Evolutionary conservation across 2,888 invertebrate genomes (phyloP).

Genomic region (Cyaniris semiargus): DNA sequence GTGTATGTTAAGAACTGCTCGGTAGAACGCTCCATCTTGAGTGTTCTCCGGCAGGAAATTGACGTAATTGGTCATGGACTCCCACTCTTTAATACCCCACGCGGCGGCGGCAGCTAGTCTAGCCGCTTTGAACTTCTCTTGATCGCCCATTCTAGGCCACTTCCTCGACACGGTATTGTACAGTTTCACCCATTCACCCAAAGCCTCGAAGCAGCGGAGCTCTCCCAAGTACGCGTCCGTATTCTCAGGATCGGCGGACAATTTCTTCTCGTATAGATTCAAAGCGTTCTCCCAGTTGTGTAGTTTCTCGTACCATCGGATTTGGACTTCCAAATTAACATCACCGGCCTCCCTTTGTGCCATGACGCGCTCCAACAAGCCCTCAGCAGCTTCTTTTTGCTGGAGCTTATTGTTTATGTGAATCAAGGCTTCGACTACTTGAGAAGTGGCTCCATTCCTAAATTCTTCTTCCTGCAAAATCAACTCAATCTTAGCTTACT

Average conservation of each 20-base stretch:
- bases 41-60: slow-evolving; percentile 93
- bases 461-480: slow-evolving; percentile 86
- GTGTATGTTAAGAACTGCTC: slow-evolving; percentile 95
- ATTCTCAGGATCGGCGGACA: slow-evolving; percentile 83
- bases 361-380: slow-evolving; percentile 93
- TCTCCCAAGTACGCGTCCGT: slow-evolving; percentile 93
- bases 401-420: slow-evolving; percentile 99
- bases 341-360: slow-evolving; percentile 86
- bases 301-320: slow-evolving; percentile 98
- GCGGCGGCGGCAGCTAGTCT: slow-evolving; percentile 96
- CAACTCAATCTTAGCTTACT: background rate
- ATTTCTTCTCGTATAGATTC: slow-evolving; percentile 89
- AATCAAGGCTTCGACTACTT: slow-evolving; percentile 95
- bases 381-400: slow-evolving; percentile 98
- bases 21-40: slow-evolving; percentile 97
- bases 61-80: slow-evolving; percentile 95
- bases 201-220: slow-evolving; percentile 96
- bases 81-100: slow-evolving; percentile 97
- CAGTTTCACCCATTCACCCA: slow-evolving; percentile 97
- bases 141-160: slow-evolving; percentile 85
- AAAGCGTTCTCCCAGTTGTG: slow-evolving; percentile 99
- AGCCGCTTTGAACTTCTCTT: slow-evolving; percentile 85
- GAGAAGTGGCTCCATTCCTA: slow-evolving; percentile 88
- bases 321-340: slow-evolving; percentile 79
- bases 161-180: slow-evolving; percentile 89